Base-by-base conservation (phyloP, 2,888 invertebrate genomes). In the Augiades crinisus region DNA sequence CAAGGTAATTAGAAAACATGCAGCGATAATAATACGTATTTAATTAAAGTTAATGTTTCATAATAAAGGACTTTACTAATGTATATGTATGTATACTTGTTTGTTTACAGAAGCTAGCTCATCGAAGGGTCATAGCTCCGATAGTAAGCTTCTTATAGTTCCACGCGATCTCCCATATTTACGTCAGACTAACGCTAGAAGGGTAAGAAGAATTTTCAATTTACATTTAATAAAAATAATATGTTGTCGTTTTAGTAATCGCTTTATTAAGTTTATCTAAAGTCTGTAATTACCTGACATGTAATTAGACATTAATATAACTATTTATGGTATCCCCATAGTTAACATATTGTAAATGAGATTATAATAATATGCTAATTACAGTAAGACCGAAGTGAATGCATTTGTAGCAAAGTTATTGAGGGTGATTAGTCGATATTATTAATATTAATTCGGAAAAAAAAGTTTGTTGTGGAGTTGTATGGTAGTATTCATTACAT, bases 161-260 rank as follows among this genome's bases (percentile, higher is more conserved):
- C 88, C 88, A 3, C 80, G 88, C 57, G 88, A 89, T 66, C 83
- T 89, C 54, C 89, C 89, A 27, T 89, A 89, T 65, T 74, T 89
- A 75, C 84, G 89, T 68, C 89, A 89, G 75, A 89, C 89, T 81
- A 88, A 89, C 89, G 89, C 89, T 47, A 71, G 89, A 73, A 82
- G 89, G 79, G 89, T 87, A 68, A 73, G 75, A 66, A 10, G 10
- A 27, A 10, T 10, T 5, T 27, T 10, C 21, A 37, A 16, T 40
- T 10, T 34, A 19, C 41, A 8, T 21, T 47, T 31, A 27, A 31
- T 13, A 31, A 3, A 5, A 27, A 10, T 10, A 10, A n/a, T n/a
- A n/a, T n/a, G n/a, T 16, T 22, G 7, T 21, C n/a, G 8, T 34
- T 12, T 14, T 22, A 12, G 22, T 14, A 5, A n/a, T 10, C 4